These are phyloP conservation scores for Chitala chitala DNA, from an alignment of 2,113 vertebrate genomes.

Conservation along the genomic window DNA sequence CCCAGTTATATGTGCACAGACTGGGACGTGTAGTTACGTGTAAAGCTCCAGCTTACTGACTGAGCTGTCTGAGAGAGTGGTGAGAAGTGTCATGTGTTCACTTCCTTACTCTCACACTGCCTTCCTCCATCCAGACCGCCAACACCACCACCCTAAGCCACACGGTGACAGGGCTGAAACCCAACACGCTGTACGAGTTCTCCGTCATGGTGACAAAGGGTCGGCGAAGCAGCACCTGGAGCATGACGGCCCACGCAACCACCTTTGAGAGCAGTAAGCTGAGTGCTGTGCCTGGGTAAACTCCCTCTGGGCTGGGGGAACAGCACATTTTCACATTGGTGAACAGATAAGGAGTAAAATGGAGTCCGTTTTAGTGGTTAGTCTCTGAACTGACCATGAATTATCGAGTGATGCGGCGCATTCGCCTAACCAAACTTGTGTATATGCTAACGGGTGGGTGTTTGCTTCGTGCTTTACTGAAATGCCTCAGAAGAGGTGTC, in stretches of 20 bases:
- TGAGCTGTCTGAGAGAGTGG: background rate
- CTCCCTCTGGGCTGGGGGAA: background rate
- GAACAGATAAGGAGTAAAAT: too few relatives aligned
- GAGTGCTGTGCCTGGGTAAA: background rate
- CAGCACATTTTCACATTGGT: too few relatives aligned
- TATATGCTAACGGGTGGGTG: too few relatives aligned
- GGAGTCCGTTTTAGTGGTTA: too few relatives aligned
- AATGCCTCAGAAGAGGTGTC: too few relatives aligned
- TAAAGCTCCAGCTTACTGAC: background rate
- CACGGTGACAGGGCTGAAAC: slow-evolving; percentile 83
- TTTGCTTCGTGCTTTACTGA: too few relatives aligned
- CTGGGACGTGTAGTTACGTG: too few relatives aligned
- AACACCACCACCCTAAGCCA: slow-evolving; percentile 90
- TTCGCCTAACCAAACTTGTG: too few relatives aligned
- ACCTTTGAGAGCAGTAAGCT: slow-evolving; percentile 87
- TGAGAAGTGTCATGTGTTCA: background rate
- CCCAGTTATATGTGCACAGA: background rate
- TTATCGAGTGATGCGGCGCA: too few relatives aligned
- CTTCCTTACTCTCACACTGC: background rate
- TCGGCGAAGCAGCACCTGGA: slow-evolving; percentile 88
- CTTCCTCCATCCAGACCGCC: slow-evolving; percentile 66
- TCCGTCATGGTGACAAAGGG: slow-evolving; percentile 97
- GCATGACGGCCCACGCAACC: slow-evolving; percentile 95
- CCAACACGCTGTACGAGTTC: slow-evolving; percentile 97
- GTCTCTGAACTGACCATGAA: too few relatives aligned